Base-by-base conservation (phyloP, 2,888 invertebrate genomes). In the Dilophus febrilis region DNA sequence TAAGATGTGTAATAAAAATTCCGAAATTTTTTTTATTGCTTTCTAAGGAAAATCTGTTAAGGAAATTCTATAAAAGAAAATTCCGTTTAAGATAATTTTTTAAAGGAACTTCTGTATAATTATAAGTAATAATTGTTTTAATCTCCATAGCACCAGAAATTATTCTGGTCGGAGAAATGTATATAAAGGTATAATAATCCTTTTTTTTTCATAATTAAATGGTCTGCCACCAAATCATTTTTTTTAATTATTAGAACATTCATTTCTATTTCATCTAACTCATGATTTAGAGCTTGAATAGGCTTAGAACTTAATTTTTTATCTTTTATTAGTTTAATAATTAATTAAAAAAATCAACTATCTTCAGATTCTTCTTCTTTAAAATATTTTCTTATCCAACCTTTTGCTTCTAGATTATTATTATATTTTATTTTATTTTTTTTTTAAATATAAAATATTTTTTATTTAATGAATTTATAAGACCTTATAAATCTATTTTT, bases 261-360 rank as follows among this genome's bases (percentile, higher is more conserved):
- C 58, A 62, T 72, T 55, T 58, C 66, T 48, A 64, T 71, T 43
- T 61, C 63, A n/a, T 49, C 64, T 17, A 59, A 56, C 45, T 60
- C 64, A n/a, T 67, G 66, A 51, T 47, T 66, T 50, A 48, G 56
- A 47, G 57, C 61, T 55, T 74, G 72, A 68, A 68, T 73, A 61
- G 70, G 71, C 1, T 57, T 74, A 65, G 73, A 74, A 68, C 70
- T 73, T 61, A 74, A 74, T 61, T 49, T 73, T 49, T 54, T 74
- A 50, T 65, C 68, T 50, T 70, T 72, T 65, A 72, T 72, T 36
- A 72, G 72, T 44, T 48, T 72, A 53, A 67, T 72, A 57, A 65
- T 61, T 46, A 61, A 59, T 32, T 56, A 56, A 27, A 64, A 63
- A 54, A 71, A 70, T 54, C 51, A 67, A 49, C 45, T 65, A 49